A percentile compares a stretch with the other conserved stretches of the same genome.
Evolutionary conservation across 1,140 invertebrate species (phyloP).

Genomic region (roundworm (Caenorhabditis elegans)): WBcel235 BX284606.5:2958501-2959000

Average conservation of each 20-base stretch:
- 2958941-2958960: conserved; percentile 97
- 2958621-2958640: too few species aligned
- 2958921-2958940: conserved; percentile 94
- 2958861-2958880: neutral
- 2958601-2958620: too few species aligned
- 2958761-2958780: conserved; percentile 87
- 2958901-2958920: conserved; percentile 92
- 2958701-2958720: conserved; percentile 95
- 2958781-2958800: conserved; percentile 98
- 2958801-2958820: conserved; percentile 97
- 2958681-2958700: conserved; percentile 39
- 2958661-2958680: too few species aligned
- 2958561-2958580: too few species aligned
- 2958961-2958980: conserved; percentile 97
- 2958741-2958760: conserved; percentile 91
- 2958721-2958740: conserved; percentile 96
- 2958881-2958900: conserved; percentile 81
- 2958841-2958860: conserved; percentile 68
- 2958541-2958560: too few species aligned
- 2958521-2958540: too few species aligned
- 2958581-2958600: too few species aligned
- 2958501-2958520: too few species aligned
- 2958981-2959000: conserved; percentile 79
- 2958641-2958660: too few species aligned
- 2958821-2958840: conserved; percentile 99